Percentiles rank a stretch among this genome's conserved stretches.
Conservation (phyloP, 2,888 invertebrate species). For the Hipparchia sbordonii region DNA sequence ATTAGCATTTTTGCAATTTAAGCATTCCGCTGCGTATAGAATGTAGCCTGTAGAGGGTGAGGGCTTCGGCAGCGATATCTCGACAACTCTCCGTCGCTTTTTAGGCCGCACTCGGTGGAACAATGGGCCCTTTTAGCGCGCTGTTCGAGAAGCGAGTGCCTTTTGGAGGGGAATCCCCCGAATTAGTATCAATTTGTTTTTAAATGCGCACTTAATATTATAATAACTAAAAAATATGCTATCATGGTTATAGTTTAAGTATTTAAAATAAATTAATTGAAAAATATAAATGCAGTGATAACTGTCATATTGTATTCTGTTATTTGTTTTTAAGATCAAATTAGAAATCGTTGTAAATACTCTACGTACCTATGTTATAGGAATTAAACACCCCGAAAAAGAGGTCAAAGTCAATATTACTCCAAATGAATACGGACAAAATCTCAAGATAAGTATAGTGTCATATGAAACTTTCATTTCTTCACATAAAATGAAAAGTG, state of each 20-base stretch:
- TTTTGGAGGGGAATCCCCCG: slow-evolving; percentile 27
- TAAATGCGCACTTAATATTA: not conserved
- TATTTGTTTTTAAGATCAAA: no score
- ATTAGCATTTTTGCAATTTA: slow-evolving; percentile 8
- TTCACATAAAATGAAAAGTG: slow-evolving; percentile 1
- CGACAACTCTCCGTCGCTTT: slow-evolving; percentile 44
- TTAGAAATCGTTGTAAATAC: no score
- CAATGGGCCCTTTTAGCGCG: slow-evolving; percentile 38
- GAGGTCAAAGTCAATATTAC: no score
- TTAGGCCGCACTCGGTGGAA: slow-evolving; percentile 45
- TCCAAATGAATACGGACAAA: no score
- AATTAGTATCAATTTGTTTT: slow-evolving; percentile 27
- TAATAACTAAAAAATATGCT: not conserved
- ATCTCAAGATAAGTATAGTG: not conserved
- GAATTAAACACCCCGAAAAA: no score
- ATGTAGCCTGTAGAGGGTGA: not conserved
- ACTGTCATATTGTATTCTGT: no score
- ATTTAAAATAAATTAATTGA: no score
- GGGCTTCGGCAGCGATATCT: slow-evolving; percentile 43
- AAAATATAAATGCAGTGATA: no score
- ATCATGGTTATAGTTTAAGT: no score
- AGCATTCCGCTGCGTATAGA: not conserved
- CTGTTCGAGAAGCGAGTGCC: slow-evolving; percentile 14
- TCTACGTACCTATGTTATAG: no score
- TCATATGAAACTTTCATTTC: not conserved